Conservation (phyloP, 2,797 vertebrate genomes). For the Rhynchotus rufescens region DNA sequence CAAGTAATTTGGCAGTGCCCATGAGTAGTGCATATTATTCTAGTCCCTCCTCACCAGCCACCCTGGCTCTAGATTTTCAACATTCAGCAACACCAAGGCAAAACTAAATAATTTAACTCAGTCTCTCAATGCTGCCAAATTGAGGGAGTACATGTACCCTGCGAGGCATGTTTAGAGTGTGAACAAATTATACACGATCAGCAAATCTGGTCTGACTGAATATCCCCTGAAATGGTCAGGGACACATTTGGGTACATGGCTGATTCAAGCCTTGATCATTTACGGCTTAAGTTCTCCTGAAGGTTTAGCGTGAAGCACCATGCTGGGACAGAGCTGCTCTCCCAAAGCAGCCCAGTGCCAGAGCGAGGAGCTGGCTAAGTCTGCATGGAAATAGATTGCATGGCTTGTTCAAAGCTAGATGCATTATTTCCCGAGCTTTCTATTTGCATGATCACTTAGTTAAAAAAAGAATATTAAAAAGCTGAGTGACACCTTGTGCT, state of each 20-base stretch:
- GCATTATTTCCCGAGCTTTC: not conserved
- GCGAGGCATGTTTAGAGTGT: not conserved
- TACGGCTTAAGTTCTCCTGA: not conserved
- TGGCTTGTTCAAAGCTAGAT: not conserved
- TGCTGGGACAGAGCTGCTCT: not conserved
- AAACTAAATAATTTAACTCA: not conserved
- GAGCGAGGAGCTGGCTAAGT: not conserved
- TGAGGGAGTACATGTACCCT: not conserved
- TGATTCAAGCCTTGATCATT: not conserved
- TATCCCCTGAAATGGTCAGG: not conserved
- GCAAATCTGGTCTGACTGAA: not conserved
- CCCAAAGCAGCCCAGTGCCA: not conserved
- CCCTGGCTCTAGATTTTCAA: not conserved
- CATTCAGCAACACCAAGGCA: not conserved
- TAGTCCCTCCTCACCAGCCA: not conserved
- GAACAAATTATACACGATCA: not conserved
- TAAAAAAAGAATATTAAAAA: too few species aligned
- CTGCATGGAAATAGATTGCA: not conserved
- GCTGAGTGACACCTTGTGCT: too few species aligned
- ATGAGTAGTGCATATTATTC: not conserved
- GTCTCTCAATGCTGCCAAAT: not conserved
- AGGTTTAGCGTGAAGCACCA: rapidly evolving
- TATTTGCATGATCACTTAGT: not conserved
- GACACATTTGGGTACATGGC: not conserved
- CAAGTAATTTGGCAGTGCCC: not conserved